Conservation (phyloP, 1,140 invertebrate species). For the Cryptotermes secundus region DNA sequence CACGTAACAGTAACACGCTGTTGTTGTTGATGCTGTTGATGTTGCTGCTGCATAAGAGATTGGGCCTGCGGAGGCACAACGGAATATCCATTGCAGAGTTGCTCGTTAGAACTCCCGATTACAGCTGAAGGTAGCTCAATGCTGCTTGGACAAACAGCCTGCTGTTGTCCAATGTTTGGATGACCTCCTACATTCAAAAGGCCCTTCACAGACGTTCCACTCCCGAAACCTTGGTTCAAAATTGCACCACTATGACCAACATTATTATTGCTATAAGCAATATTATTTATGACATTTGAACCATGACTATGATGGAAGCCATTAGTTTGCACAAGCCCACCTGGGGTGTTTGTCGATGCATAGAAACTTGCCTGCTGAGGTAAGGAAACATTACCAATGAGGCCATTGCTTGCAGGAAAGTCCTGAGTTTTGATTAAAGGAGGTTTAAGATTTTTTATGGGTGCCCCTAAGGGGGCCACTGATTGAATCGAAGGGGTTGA, state of each 20-base stretch:
- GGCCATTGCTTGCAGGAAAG: constrained; percentile 27
- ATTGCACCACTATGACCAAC: constrained; percentile 29
- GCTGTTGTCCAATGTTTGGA: constrained; percentile 23
- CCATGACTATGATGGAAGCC: constrained; percentile 28
- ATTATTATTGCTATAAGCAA: constrained; percentile 24
- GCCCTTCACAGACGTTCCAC: constrained; percentile 23
- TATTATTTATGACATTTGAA: constrained; percentile 31
- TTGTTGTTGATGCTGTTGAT: background rate
- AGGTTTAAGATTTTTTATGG: constrained; percentile 24
- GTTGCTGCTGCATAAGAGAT: background rate
- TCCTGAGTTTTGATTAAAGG: constrained; percentile 30
- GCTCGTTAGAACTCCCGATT: constrained; percentile 16
- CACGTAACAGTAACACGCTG: constrained; percentile 29
- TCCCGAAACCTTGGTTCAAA: constrained; percentile 29
- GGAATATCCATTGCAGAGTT: constrained; percentile 33
- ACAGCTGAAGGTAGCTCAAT: constrained; percentile 12
- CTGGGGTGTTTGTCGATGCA: constrained; percentile 24
- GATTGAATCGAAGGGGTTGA: constrained; percentile 20
- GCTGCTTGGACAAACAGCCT: constrained; percentile 25
- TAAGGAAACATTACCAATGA: constrained; percentile 25
- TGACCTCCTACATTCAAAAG: constrained; percentile 25
- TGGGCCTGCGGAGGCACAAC: constrained; percentile 26
- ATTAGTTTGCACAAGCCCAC: constrained; percentile 28
- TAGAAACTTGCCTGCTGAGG: constrained; percentile 30
- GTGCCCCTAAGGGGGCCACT: constrained; percentile 31